phyloP scores from a whole-genome alignment of 2,113 vertebrate genomes.

The Rhabdomys dilectus region DNA sequence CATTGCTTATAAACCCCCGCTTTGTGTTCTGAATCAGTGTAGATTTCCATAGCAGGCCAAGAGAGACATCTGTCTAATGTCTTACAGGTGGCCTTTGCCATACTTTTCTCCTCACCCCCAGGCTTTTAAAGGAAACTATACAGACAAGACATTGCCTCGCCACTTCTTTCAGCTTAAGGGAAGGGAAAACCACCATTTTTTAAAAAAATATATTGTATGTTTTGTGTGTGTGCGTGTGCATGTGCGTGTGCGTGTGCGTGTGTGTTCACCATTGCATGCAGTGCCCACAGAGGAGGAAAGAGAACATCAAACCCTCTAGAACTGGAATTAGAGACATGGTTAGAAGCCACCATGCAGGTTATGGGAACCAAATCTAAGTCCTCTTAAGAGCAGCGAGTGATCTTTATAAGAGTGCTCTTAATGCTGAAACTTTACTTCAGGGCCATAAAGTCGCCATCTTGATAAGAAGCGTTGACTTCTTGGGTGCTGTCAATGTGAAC shows the following conservation, averaged over 20 bases:
- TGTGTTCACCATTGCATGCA: neutral
- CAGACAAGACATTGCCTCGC: fast-evolving
- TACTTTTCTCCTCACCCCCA: neutral
- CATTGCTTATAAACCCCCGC: neutral
- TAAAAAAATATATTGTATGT: neutral
- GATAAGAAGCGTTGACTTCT: neutral
- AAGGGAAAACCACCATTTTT: neutral
- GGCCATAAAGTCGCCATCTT: neutral
- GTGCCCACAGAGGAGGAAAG: neutral
- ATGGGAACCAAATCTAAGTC: neutral
- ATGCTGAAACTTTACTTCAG: neutral
- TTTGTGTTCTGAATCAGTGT: neutral
- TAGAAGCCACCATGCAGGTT: neutral
- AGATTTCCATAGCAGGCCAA: constrained; percentile 2
- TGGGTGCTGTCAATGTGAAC: neutral
- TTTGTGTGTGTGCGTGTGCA: neutral
- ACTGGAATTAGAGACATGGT: neutral
- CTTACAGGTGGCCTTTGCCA: neutral
- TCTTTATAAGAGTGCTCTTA: neutral
- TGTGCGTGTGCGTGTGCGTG: neutral
- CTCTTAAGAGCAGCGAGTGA: neutral
- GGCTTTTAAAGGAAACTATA: neutral
- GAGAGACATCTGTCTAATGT: neutral
- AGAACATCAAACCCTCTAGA: neutral
- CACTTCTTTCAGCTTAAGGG: neutral